Evolutionary conservation across 2,113 vertebrate genomes (phyloP), one percentile per base, ranked within the genome.

Genomic region (Eolophus roseicapilla): DNA sequence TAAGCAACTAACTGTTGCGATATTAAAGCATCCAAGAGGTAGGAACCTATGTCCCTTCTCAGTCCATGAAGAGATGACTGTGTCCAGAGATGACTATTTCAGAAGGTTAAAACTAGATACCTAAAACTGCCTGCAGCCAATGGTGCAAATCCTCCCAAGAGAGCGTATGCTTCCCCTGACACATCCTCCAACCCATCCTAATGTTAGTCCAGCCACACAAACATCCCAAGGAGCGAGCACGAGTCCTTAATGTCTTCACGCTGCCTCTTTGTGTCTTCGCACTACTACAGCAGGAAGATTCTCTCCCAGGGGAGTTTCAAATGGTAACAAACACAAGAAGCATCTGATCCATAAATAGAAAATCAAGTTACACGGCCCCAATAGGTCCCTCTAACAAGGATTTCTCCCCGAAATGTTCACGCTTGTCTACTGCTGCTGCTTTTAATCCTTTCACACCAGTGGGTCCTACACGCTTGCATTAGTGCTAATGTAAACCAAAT

Each of bases 361-460:
- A 98, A 97, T 97, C 96, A 97, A 96, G 92, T 96, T 93, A 96
- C 92, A 88, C 18, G 27, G 75, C 96, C 94, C 86, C 64, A 17
- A 24, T 27, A 93, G 92, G 77, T 84, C 79, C 41, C 49, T 79
- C 84, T 96, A 97, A 97, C 82, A 96, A 97, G 93, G 94, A 96
- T 88, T 97, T 96, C 91, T 97, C 94, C 95, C 88, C 82, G 82
- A 94, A 96, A 96, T 75, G 81, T 78, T 94, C 93, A 88, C 67
- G 91, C 89, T 82, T 96, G 85, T 91, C 91, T 97, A 96, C 63
- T 62, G 81, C 33, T 79, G 74, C 85, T 94, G 93, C 69, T 97
- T 98, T 96, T 97, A 97, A 97, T 97, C 96, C 95, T 97, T 91
- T 97, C 97, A 97, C 86, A 95, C 92, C 88, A 96, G 82, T 84